These are phyloP conservation scores for Pseudoatta argentina DNA, from an alignment of 1,140 invertebrate species.

Conservation along the genomic window DNA sequence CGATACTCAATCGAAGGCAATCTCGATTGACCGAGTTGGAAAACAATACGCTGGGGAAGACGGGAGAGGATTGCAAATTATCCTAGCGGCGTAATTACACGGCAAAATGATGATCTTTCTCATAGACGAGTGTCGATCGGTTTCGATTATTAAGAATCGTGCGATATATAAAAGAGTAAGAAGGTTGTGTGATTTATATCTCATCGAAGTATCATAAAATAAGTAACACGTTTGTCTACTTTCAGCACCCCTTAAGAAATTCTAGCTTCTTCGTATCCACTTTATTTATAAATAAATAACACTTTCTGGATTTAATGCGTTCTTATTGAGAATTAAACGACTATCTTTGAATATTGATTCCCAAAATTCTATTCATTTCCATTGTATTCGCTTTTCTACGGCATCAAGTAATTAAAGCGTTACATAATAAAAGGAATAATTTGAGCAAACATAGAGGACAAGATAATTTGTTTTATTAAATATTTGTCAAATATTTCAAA, in stretches of 20 bases:
- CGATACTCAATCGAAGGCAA: constrained; percentile 79
- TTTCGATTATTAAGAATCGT: constrained; percentile 30
- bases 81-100: constrained; percentile 74
- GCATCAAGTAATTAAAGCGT: neutral
- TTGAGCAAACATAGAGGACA: neutral
- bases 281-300: constrained; percentile 27
- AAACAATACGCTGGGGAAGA: constrained; percentile 72
- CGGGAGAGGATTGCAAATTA: constrained; percentile 72
- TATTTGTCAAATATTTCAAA: neutral
- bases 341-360: neutral
- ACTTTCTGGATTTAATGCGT: neutral
- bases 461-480: neutral
- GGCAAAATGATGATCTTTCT: constrained; percentile 75
- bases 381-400: neutral
- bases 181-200: constrained; percentile 24
- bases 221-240: neutral
- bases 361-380: neutral
- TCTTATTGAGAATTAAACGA: neutral
- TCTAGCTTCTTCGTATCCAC: neutral
- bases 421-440: neutral
- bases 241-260: constrained; percentile 20
- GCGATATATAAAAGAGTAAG: constrained; percentile 42
- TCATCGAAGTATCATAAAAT: constrained; percentile 12
- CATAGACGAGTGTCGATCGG: constrained; percentile 64
- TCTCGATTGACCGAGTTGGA: constrained; percentile 81